phyloP scores from a whole-genome alignment of 2,888 invertebrate species.

The Macrosiphum euphorbiae region DNA sequence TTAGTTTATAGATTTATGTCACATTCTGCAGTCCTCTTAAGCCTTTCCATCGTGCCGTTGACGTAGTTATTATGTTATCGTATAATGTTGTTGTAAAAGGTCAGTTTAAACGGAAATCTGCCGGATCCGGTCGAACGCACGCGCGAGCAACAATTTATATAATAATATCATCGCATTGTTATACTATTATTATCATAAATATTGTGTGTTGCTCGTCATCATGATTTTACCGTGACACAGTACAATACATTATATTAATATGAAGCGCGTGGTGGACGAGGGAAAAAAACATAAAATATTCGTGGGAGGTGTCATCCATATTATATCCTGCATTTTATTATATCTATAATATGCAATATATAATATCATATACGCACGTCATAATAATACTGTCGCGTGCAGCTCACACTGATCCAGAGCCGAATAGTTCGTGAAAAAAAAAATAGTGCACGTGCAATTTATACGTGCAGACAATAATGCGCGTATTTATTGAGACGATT shows the following conservation, averaged over 20 bases:
- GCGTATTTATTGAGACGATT: slow-evolving; percentile 6
- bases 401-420: background rate
- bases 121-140: background rate
- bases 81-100: background rate
- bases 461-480: background rate
- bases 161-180: background rate
- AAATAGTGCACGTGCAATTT: background rate
- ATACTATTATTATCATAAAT: background rate
- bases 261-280: background rate
- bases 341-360: background rate
- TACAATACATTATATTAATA: background rate
- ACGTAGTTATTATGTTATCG: background rate
- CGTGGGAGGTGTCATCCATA: slow-evolving; percentile 2
- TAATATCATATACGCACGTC: background rate
- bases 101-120: slow-evolving; percentile 2
- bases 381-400: background rate
- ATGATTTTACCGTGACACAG: background rate
- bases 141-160: background rate
- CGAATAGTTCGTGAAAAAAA: background rate
- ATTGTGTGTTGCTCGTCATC: background rate
- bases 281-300: slow-evolving; percentile 14
- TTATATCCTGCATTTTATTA: background rate
- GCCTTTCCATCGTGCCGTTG: background rate
- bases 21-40: background rate
- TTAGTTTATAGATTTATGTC: slow-evolving; percentile 1